Base-by-base conservation (phyloP, 2,113 vertebrate genomes). In the cat (Felis catus) region DNA sequence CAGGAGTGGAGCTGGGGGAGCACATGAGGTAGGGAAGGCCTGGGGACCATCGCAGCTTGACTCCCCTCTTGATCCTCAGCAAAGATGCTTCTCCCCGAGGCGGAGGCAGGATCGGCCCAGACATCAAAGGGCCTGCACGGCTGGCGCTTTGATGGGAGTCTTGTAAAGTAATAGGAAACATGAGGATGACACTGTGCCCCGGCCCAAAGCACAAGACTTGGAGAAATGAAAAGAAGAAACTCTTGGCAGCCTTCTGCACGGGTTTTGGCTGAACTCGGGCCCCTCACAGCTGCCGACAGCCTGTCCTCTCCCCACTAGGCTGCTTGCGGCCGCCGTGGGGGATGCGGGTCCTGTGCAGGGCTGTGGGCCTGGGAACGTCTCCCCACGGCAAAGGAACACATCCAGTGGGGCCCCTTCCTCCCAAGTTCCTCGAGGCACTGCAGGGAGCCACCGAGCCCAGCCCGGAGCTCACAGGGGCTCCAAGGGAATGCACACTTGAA, bases 131-230 rank as follows among this genome's bases (percentile, higher is more conserved):
- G 92, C 81, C 93, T 25, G 39, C 9, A 9, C n/a, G 12, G 84
- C 96, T 82, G 65, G 79, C 0, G 73, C 97, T 98, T 97, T 97
- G 97, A 97, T 93, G 97, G 29, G 92, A 95, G 96, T 36, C 97
- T 96, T 61, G 86, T 74, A 95, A 96, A 91, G 92, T 97, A 98
- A 98, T 95, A 78, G 94, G 91, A 98, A 98, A 96, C 98, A 98
- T 65, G 97, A 97, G 96, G 96, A 96, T 74, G 97, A 98, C 96
- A 94, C 96, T 68, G 68, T 83, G 97, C 94, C 95, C 96, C 94
- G 83, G 95, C 93, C 95, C 90, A 27, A 80, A 97, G 94, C 66
- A 2, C 78, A 63, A 76, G 94, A 31, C 93, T 92, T 78, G 65
- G 92, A 95, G 93, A 96, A 97, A 97, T 88, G 95, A 96, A 95